phyloP scores from a whole-genome alignment of 2,113 vertebrate species.

The Brachyhypopomus gauderio region DNA sequence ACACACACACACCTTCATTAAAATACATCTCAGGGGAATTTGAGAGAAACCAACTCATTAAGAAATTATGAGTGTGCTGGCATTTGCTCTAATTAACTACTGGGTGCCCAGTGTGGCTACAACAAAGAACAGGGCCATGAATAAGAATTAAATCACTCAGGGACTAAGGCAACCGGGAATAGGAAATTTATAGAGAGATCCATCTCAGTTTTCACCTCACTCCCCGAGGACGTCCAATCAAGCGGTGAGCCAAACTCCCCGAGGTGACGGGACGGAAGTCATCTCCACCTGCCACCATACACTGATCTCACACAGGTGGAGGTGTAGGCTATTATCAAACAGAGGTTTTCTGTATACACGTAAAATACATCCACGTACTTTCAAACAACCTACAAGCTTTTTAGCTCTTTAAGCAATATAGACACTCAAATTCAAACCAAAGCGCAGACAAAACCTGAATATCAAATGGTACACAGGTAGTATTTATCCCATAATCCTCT shows the following conservation, averaged over 20 bases:
- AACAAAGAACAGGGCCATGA: slow-evolving; percentile 7
- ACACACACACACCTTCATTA: slow-evolving; percentile 30
- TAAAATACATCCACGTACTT: no score
- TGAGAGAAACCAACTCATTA: slow-evolving; percentile 3
- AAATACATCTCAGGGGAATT: slow-evolving; percentile 33
- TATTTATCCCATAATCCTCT: not conserved
- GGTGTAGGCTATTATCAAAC: no score
- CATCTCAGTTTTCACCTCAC: not conserved
- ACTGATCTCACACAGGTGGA: no score
- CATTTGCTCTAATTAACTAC: slow-evolving; percentile 42
- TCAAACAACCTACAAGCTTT: no score
- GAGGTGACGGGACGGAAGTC: no score
- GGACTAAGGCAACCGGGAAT: not conserved
- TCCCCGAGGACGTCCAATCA: no score
- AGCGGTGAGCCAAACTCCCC: no score
- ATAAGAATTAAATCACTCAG: slow-evolving; percentile 12
- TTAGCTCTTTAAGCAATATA: no score
- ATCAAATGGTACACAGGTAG: not conserved
- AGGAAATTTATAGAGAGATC: not conserved
- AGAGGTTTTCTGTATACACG: no score
- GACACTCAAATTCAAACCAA: no score
- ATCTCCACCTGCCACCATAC: no score
- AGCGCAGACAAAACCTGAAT: not conserved
- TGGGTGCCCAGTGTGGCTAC: not conserved
- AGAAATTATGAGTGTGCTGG: not conserved